Percentiles rank a stretch among this genome's conserved stretches.
Conservation (phyloP, 2,113 vertebrate genomes). For the Eptesicus fuscus region DNA sequence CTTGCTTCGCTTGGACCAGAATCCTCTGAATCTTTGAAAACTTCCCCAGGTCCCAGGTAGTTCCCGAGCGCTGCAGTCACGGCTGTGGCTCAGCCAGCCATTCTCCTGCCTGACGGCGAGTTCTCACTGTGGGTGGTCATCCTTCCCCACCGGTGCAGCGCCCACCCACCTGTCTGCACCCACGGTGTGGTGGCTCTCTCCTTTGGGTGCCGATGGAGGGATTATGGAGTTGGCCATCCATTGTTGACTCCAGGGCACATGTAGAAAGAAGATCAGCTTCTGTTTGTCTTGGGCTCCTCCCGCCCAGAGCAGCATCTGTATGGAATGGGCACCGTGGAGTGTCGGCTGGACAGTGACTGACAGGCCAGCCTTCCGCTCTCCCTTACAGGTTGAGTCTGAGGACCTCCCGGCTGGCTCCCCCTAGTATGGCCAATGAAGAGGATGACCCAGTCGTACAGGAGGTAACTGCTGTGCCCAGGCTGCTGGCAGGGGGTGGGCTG, state of each 20-base stretch:
- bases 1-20: background rate
- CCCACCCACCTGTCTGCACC: background rate
- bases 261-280: background rate
- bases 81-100: background rate
- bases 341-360: background rate
- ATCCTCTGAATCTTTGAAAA: background rate
- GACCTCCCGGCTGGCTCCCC: constrained; percentile 46
- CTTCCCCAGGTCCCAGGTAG: background rate
- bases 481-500: background rate
- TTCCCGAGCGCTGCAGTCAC: background rate
- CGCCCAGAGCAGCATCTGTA: background rate
- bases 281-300: background rate
- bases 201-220: background rate
- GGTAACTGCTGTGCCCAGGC: constrained; percentile 81
- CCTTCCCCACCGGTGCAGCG: background rate
- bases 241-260: background rate
- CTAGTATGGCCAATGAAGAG: constrained; percentile 97
- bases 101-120: background rate
- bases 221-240: background rate
- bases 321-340: background rate
- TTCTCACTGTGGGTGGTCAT: background rate
- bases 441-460: constrained; percentile 98
- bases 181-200: background rate
- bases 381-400: constrained; percentile 68
- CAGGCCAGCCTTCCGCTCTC: constrained; percentile 8